A percentile compares a stretch with the other conserved stretches of the same genome.
phyloP scores from a whole-genome alignment of 2,888 invertebrate genomes.

The Cataglyphis livida region DNA sequence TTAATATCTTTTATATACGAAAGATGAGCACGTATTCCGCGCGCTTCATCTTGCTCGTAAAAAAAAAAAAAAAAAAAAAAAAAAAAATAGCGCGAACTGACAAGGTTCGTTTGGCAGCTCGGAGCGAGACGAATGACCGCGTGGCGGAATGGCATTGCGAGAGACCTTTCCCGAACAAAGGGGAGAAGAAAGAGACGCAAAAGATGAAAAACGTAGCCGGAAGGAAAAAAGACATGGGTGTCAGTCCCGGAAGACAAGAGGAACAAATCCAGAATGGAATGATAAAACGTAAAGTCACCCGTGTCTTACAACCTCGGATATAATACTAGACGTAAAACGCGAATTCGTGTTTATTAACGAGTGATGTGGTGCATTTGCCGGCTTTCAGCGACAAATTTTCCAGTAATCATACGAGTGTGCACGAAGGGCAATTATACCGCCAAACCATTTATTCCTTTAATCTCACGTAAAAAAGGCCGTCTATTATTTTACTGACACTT shows the following conservation, averaged over 20 bases:
- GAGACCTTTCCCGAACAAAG: constrained; percentile 23
- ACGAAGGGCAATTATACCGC: constrained; percentile 17
- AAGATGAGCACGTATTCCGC: constrained; percentile 30
- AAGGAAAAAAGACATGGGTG: background rate
- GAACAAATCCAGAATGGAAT: constrained; percentile 46
- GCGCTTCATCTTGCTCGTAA: constrained; percentile 64
- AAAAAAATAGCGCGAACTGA: background rate
- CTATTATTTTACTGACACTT: background rate
- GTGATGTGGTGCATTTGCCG: background rate
- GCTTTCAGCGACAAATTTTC: background rate
- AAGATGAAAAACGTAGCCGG: constrained; percentile 42
- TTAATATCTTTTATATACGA: constrained; percentile 51
- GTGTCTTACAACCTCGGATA: constrained; percentile 34
- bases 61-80: constrained; percentile 51
- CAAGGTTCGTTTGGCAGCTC: constrained; percentile 57
- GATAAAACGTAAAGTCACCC: constrained; percentile 76
- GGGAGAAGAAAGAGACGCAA: constrained; percentile 21
- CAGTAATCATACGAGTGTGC: background rate
- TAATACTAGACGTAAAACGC: background rate
- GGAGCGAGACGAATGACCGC: constrained; percentile 66
- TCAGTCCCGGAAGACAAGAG: background rate
- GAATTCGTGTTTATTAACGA: background rate
- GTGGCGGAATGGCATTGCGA: constrained; percentile 39
- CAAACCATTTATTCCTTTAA: constrained; percentile 17
- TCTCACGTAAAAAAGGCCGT: background rate